Base-by-base conservation (phyloP, 1,140 invertebrate genomes). In the Drosophila lini region DNA sequence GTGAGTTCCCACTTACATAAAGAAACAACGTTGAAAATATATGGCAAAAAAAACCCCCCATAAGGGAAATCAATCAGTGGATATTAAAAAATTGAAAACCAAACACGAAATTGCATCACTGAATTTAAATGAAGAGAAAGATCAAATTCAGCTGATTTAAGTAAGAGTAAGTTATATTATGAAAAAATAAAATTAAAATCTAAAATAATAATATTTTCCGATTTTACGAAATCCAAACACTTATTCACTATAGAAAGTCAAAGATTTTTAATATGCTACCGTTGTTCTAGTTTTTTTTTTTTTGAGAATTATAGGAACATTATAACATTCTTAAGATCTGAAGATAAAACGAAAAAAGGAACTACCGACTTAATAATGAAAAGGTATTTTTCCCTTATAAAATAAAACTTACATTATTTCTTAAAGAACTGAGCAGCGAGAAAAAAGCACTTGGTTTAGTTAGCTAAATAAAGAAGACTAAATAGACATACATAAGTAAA, bases 1-100 rank as follows among this genome's bases (percentile, higher is more conserved):
- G 81, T 83, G 76, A 84, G 28, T 77, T 78, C 19, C 38, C 28
- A 45, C 52, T 60, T 78, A 40, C 50, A 69, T 40, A 68, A 52
- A 60, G 42, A 67, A 69, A 48, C 47, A 47, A 77, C 25, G 32
- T 3, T 36, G 2, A 36, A 22, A 62, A 69, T 69, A 69, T 69
- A 31, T 32, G 25, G 1, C 6, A 52, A 48, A 50, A 47, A 69
- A 68, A 53, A 48, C n/a, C 19, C 13, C 13, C 11, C 50, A 22
- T 32, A 32, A n/a, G 22, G 11, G 6, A 38, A 42, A 40, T 48
- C 5, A 57, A 36, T 48, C 42, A 47, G 56, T 71, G 65, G 62
- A 81, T 73, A 63, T 64, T 11, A 68, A 59, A 62, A 69, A 70
- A 22, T 34, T 7, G 19, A 42, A 65, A 60, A 42, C 40, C 16